These are phyloP conservation scores for Chamaetylas fuelleborni DNA, from an alignment of 2,113 vertebrate genomes.

Conservation along the genomic window DNA sequence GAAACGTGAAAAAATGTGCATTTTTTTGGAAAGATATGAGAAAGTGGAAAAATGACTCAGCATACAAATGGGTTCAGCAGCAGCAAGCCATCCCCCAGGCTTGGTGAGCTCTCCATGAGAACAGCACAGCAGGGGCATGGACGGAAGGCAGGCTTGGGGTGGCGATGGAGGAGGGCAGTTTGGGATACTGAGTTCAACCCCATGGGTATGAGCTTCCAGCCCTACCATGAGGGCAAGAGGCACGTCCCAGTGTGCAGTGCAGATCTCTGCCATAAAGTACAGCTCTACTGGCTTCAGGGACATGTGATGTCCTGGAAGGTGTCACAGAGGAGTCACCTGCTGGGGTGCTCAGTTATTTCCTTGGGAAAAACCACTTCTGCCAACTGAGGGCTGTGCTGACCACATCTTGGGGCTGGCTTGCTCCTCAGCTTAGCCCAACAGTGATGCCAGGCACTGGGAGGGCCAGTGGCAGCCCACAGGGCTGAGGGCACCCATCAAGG, in stretches of 20 bases:
- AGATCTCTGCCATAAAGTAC: neutral
- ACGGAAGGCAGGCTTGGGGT: neutral
- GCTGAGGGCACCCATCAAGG: neutral
- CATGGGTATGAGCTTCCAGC: neutral
- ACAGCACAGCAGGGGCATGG: rapidly evolving
- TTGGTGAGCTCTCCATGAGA: rapidly evolving
- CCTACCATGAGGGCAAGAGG: neutral
- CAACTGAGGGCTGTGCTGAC: neutral
- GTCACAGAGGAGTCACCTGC: neutral
- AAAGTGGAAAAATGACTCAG: slow-evolving; percentile 42
- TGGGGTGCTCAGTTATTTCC: neutral
- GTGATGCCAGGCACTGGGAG: neutral
- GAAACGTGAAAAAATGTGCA: slow-evolving; percentile 49
- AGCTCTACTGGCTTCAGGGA: rapidly evolving
- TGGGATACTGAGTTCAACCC: neutral
- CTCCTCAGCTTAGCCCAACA: neutral
- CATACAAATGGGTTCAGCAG: slow-evolving; percentile 12
- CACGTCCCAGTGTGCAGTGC: neutral
- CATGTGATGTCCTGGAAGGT: neutral
- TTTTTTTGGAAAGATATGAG: slow-evolving; percentile 38
- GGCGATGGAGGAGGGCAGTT: neutral
- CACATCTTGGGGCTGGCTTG: neutral
- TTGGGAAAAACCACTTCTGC: neutral
- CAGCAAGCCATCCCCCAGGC: neutral
- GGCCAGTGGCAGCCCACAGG: rapidly evolving